phyloP scores from a whole-genome alignment of 2,888 invertebrate species.

The Dendrolimus pini region DNA sequence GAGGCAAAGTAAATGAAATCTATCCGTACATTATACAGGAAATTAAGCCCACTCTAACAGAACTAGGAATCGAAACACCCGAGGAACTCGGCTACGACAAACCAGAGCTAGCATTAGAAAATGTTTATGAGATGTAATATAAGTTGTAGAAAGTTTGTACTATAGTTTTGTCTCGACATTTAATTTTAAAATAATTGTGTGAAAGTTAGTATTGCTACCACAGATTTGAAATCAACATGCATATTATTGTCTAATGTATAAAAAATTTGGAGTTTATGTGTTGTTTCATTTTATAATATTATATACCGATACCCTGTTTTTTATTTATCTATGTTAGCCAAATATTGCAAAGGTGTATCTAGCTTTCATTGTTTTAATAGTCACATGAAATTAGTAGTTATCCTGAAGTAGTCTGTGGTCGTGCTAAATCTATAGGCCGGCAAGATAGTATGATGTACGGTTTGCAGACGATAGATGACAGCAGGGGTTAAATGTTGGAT shows the following conservation, averaged over 20 bases:
- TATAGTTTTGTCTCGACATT: slow-evolving; percentile 59
- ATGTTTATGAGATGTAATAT: slow-evolving; percentile 81
- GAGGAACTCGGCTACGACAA: slow-evolving; percentile 98
- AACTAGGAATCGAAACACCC: slow-evolving; percentile 94
- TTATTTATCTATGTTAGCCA: slow-evolving; percentile 5
- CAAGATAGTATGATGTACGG: too few relatives aligned
- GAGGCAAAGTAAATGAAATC: slow-evolving; percentile 82
- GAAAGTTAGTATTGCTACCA: slow-evolving; percentile 40
- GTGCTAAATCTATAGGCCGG: too few relatives aligned
- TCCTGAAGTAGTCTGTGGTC: too few relatives aligned
- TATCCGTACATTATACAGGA: slow-evolving; percentile 94
- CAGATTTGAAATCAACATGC: slow-evolving; percentile 33
- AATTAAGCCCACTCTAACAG: slow-evolving; percentile 93
- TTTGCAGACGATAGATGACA: not conserved
- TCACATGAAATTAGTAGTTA: too few relatives aligned
- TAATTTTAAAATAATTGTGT: slow-evolving; percentile 47
- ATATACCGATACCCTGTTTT: not conserved
- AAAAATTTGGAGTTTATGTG: slow-evolving; percentile 38
- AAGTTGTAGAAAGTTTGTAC: slow-evolving; percentile 66
- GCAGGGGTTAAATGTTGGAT: not conserved
- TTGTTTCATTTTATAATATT: slow-evolving; percentile 38
- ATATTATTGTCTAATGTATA: slow-evolving; percentile 44
- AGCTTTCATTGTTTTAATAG: too few relatives aligned
- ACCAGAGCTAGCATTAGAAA: slow-evolving; percentile 92
- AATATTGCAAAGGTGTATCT: not conserved